Conservation (phyloP, 2,113 vertebrate species). For the Psephotus haematonotus region DNA sequence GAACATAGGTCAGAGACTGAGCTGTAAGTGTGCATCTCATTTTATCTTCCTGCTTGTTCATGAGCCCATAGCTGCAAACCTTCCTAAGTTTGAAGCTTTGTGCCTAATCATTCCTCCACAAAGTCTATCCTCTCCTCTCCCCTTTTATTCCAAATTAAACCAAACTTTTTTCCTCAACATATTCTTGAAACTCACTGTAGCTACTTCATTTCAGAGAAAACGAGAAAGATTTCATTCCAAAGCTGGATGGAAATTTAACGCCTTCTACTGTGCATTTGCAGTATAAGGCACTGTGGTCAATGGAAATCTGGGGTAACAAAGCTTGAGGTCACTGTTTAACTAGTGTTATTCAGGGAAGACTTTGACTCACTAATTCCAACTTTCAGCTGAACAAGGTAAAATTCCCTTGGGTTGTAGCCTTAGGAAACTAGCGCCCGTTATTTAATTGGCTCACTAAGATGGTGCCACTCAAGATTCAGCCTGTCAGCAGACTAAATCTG, state of each 20-base stretch:
- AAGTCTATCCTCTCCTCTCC: background rate
- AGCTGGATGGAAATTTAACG: background rate
- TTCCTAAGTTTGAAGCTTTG: background rate
- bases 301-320: background rate
- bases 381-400: conserved; percentile 33
- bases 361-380: conserved; percentile 49
- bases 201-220: background rate
- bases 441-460: conserved; percentile 56
- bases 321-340: conserved; percentile 40
- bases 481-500: conserved; percentile 38
- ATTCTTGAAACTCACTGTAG: background rate
- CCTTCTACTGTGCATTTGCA: background rate
- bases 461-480: conserved; percentile 40
- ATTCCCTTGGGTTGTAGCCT: background rate
- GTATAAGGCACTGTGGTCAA: background rate
- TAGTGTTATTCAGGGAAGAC: background rate
- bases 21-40: background rate
- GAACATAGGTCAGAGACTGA: background rate
- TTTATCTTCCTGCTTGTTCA: background rate
- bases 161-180: background rate
- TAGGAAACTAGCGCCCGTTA: conserved; percentile 6
- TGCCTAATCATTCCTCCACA: background rate
- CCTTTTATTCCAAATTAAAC: background rate
- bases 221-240: background rate
- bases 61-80: background rate